Evolutionary conservation across 2,888 invertebrate genomes (phyloP), one percentile per base, ranked within the genome.

Genomic region (Philereme transversata): DNA sequence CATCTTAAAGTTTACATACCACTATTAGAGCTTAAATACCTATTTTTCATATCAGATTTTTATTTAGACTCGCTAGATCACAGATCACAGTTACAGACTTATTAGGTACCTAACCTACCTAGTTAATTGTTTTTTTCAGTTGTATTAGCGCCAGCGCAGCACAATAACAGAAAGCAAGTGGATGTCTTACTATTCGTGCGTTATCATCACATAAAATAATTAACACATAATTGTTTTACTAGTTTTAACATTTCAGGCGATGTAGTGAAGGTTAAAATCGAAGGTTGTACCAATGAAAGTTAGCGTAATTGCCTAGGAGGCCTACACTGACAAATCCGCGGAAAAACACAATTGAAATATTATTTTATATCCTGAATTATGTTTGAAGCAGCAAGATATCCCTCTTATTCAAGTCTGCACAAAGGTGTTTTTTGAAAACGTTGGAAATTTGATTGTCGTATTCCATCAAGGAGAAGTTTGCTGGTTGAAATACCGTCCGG

Each of bases 171-270:
- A 8, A 45, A 53, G 44, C 38, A 59, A 49, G 44, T 34, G 8
- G 40, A 46, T 54, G 46, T 54, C 5, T 36, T 9, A 55, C 41
- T 34, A 46, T 48, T 46, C 48, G 51, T 56, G 41, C 55, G 47
- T 51, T 60, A 56, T 22, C 22, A 22, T 51, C 56, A 44, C 41
- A 51, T 47, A 45, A 54, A 60, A 54, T 47, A 51, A 51, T 60
- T 41, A 60, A 60, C 48, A 44, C 46, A n/a, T 38, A 56, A 56
- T 52, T 56, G 51, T 52, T 60, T 60, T 52, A 60, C 48, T 38
- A 51, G 48, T 51, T 55, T 55, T 56, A 56, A 60, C 60, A 60
- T 56, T 60, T 55, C 47, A 51, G 51, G 55, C 55, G 47, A 51
- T 57, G 35, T 43, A 48, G 47, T 43, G 57, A 58, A 58, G 51